phyloP scores from a whole-genome alignment of 2,797 vertebrate genomes.

The Sebastolobus altivelis region DNA sequence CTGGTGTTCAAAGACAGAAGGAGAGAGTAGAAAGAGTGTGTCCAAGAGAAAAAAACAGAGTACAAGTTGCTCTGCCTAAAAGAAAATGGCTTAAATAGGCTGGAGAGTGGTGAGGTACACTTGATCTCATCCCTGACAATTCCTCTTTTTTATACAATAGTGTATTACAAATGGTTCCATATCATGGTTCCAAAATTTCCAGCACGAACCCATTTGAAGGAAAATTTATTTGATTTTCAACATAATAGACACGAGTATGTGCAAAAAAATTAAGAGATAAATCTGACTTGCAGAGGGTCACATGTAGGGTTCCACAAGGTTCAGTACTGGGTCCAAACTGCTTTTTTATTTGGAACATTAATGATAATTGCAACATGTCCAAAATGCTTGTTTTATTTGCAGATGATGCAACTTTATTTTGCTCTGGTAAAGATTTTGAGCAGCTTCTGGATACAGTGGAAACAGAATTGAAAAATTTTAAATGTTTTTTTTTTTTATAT shows the following conservation, averaged over 20 bases:
- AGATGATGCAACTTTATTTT: background rate
- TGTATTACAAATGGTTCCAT: background rate
- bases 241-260: too few species aligned
- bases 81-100: background rate
- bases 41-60: background rate
- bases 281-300: too few species aligned
- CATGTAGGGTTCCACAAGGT: too few species aligned
- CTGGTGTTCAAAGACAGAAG: slow-evolving; percentile 39
- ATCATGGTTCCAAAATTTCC: background rate
- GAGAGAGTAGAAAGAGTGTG: background rate
- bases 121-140: background rate
- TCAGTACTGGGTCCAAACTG: too few species aligned
- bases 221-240: background rate
- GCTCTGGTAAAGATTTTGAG: background rate
- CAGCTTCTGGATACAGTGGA: background rate
- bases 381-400: background rate
- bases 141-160: background rate
- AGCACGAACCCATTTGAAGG: background rate
- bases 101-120: background rate
- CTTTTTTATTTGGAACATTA: background rate
- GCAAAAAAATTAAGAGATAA: background rate
- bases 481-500: background rate
- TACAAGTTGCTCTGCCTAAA: background rate
- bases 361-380: background rate
- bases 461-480: background rate